These are phyloP conservation scores for Poecilia latipinna DNA, from an alignment of 2,113 vertebrate genomes.

Conservation along the genomic window DNA sequence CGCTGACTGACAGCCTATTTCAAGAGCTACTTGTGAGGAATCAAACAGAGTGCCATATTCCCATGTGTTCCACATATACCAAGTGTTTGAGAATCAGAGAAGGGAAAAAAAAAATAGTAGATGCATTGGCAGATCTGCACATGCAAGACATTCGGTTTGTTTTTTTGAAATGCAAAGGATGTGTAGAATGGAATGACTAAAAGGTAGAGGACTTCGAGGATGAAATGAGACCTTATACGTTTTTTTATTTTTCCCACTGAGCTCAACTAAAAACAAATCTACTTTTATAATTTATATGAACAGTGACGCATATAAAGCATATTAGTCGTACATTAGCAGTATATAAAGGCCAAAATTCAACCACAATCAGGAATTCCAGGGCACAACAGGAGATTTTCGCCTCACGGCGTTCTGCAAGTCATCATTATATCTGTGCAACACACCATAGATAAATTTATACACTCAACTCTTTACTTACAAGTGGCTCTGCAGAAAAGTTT, in stretches of 20 bases:
- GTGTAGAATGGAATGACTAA: not conserved
- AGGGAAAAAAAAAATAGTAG: constrained; percentile 1
- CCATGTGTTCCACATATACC: constrained; percentile 27
- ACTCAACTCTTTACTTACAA: constrained; percentile 39
- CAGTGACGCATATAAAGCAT: not conserved
- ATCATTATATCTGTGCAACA: constrained; percentile 66
- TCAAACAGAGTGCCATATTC: constrained; percentile 12
- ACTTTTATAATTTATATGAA: not conserved
- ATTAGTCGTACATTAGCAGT: not conserved
- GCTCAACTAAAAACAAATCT: not conserved
- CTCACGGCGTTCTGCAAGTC: constrained; percentile 29
- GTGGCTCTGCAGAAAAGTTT: constrained; percentile 38
- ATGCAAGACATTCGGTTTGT: not conserved
- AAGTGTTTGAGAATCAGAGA: constrained; percentile 8
- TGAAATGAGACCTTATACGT: not conserved
- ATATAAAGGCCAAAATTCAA: not conserved
- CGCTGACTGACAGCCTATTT: not conserved
- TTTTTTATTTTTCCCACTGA: too few species aligned
- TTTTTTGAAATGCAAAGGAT: not conserved
- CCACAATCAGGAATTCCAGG: not conserved
- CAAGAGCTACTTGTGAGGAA: constrained; percentile 5
- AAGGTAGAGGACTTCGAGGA: not conserved
- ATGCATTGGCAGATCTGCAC: constrained; percentile 1
- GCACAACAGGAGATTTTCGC: not conserved
- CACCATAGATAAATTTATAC: constrained; percentile 51